Percentiles rank a stretch among this genome's conserved stretches.
Conservation (phyloP, 2,113 vertebrate genomes). For the Cyprinodon tularosa region DNA sequence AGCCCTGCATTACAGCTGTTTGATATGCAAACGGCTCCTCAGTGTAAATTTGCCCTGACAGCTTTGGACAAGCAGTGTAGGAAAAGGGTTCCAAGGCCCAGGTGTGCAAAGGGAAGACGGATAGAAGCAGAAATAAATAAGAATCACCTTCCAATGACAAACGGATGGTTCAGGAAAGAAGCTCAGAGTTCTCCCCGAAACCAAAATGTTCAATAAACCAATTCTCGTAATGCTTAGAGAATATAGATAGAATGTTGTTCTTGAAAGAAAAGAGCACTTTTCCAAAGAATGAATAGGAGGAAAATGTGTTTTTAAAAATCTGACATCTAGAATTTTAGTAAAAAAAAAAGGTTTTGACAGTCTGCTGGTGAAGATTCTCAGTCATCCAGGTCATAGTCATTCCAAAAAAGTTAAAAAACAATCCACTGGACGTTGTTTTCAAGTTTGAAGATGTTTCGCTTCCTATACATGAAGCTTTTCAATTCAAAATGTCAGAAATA, state of each 20-base stretch:
- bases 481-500: too few species aligned
- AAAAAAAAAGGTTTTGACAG: too few species aligned
- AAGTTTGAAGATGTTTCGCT: too few species aligned
- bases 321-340: too few species aligned
- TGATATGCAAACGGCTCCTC: slow-evolving; percentile 77
- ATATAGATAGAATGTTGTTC: neutral
- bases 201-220: neutral
- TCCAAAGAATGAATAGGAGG: too few species aligned
- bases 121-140: slow-evolving; percentile 6
- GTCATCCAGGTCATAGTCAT: too few species aligned
- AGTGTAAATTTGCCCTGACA: slow-evolving; percentile 65
- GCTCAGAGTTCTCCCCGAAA: neutral
- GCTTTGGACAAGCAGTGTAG: slow-evolving; percentile 41
- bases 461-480: too few species aligned
- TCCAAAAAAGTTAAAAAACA: too few species aligned
- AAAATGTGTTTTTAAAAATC: too few species aligned
- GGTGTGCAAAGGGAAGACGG: slow-evolving; percentile 28
- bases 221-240: slow-evolving; percentile 38
- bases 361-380: too few species aligned
- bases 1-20: slow-evolving; percentile 66
- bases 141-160: slow-evolving; percentile 18
- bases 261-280: too few species aligned
- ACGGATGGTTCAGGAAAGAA: slow-evolving; percentile 30
- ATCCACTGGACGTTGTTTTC: too few species aligned
- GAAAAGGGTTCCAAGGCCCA: slow-evolving; percentile 45